Conservation (phyloP, 2,888 invertebrate genomes). For the Apamea anceps region DNA sequence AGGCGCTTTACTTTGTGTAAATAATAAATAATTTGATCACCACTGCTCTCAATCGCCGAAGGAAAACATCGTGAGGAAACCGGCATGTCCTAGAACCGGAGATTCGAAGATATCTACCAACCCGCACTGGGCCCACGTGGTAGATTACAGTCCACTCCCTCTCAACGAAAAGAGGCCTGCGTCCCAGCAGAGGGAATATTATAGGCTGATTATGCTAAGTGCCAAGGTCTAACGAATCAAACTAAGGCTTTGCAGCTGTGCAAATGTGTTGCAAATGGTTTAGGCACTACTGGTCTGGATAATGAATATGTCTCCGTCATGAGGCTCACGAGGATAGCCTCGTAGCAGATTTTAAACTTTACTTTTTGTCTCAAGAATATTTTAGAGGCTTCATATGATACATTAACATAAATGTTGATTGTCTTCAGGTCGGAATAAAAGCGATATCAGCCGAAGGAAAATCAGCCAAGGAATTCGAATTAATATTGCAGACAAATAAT, state of each 20-base stretch:
- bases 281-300: too few relatives aligned
- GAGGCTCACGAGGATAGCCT: neutral
- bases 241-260: neutral
- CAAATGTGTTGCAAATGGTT: neutral
- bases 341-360: neutral
- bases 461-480: slow-evolving; percentile 86
- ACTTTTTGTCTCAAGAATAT: neutral
- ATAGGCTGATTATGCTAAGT: too few relatives aligned
- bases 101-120: neutral
- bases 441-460: slow-evolving; percentile 85
- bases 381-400: too few relatives aligned
- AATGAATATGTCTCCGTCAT: neutral
- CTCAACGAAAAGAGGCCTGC: neutral
- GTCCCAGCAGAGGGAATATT: too few relatives aligned
- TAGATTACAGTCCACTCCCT: neutral
- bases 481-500: slow-evolving; percentile 86
- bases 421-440: slow-evolving; percentile 85
- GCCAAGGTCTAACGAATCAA: neutral
- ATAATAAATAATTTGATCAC: neutral
- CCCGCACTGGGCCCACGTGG: neutral
- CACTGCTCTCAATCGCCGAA: neutral
- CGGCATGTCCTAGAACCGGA: neutral
- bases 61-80: neutral
- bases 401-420: slow-evolving; percentile 15
- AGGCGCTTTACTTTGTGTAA: neutral